Percentiles rank a stretch among this genome's conserved stretches.
Conservation (phyloP, 1,140 invertebrate species). For the Piezodorus guildinii region DNA sequence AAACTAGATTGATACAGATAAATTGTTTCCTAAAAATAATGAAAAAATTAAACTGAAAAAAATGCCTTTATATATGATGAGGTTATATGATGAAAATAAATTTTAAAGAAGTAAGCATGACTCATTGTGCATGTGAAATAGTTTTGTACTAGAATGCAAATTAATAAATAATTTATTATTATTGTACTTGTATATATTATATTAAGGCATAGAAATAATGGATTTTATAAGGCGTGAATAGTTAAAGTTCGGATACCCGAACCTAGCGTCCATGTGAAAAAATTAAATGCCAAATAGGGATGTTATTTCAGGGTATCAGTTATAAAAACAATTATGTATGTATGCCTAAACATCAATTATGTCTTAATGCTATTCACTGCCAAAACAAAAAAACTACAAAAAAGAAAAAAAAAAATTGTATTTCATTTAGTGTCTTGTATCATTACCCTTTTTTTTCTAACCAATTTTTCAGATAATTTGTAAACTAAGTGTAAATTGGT, state of each 20-base stretch:
- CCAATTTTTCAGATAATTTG: not conserved
- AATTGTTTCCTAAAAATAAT: not conserved
- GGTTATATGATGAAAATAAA: not conserved
- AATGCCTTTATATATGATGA: not conserved
- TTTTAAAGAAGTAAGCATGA: not conserved
- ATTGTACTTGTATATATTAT: not conserved
- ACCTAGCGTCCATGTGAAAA: not conserved
- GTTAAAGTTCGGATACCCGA: constrained; percentile 6
- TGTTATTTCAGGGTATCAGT: constrained; percentile 8
- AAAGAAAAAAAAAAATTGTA: not conserved
- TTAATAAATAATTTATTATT: not conserved
- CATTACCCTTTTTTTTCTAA: not conserved
- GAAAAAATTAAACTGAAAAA: not conserved
- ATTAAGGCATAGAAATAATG: not conserved
- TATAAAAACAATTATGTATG: not conserved
- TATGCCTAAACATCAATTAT: constrained; percentile 13
- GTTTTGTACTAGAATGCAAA: constrained; percentile 10
- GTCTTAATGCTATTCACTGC: constrained; percentile 13
- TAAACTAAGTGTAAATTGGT: not conserved
- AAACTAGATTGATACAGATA: not conserved
- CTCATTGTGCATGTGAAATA: not conserved
- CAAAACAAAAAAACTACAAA: not conserved
- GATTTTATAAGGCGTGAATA: constrained; percentile 9
- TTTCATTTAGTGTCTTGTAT: not conserved
- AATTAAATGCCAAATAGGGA: not conserved